phyloP scores from a whole-genome alignment of 2,797 vertebrate genomes.

The Euphonia xanthogaster region DNA sequence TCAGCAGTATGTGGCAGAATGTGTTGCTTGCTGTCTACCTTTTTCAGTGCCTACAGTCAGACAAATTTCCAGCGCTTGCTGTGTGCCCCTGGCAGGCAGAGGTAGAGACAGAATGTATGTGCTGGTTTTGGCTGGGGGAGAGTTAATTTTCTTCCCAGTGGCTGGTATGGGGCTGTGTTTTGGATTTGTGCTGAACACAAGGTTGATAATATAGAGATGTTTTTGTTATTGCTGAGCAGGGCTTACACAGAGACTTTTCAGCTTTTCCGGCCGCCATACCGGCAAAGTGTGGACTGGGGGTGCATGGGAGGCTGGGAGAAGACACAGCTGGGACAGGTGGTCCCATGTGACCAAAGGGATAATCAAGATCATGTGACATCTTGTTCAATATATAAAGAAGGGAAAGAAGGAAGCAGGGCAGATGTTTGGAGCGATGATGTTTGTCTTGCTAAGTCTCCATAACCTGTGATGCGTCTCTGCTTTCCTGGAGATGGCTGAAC shows the following conservation, averaged over 20 bases:
- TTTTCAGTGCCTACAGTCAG: neutral
- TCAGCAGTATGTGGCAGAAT: neutral
- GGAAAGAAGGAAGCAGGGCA: neutral
- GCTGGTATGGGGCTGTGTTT: neutral
- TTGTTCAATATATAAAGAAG: too few species aligned
- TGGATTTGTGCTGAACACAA: neutral
- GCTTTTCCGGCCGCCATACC: neutral
- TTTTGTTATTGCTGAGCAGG: neutral
- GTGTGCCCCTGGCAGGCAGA: neutral
- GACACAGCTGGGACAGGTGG: neutral
- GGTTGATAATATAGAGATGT: neutral
- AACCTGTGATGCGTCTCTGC: neutral
- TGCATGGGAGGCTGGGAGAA: neutral
- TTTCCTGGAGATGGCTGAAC: neutral
- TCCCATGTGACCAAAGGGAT: neutral
- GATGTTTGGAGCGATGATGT: neutral
- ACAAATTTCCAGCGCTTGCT: neutral
- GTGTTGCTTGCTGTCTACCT: neutral
- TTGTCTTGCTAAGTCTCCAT: neutral
- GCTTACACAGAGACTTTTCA: neutral
- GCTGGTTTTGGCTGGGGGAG: neutral
- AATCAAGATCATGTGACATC: neutral
- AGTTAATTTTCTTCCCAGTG: neutral
- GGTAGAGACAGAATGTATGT: neutral
- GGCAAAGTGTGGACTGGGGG: fast-evolving